Evolutionary conservation across 2,888 invertebrate genomes (phyloP), one percentile per base, ranked within the genome.

Genomic region (Ophraella communa): DNA sequence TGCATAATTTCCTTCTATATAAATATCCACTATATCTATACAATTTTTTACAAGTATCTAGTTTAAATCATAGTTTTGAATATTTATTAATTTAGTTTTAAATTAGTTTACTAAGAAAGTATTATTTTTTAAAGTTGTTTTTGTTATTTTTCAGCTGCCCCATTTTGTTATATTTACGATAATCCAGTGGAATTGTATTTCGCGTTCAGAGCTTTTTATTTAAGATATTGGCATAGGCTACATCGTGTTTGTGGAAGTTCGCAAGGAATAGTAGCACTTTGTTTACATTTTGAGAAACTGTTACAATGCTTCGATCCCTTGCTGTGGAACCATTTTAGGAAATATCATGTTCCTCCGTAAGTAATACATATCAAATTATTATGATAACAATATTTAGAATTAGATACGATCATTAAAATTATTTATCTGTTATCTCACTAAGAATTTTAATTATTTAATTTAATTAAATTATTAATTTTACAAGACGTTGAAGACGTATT

Each of bases 201-300:
- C 75, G 91, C 95, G 1, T 96, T 97, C 82, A 87, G 96, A 61
- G 92, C 95, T 11, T 92, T 97, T 78, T 98, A 98, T 83, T 86
- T 91, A 62, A 87, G 95, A 61, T 96, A 95, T 78, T 97, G 96
- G 89, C 94, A 93, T 82, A 88, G 94, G 27, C 85, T 98, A 57
- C 97, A 97, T 78, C 92, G 93, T 65, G 92, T 98, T 27, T 96
- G 95, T 59, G 94, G 94, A 49, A 94, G 96, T 83, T 91, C 94
- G 42, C 95, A 96, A 88, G 95, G 96, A 63, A 94, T 97, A 73
- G 91, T 97, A 0, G 91, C 94, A 20, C 84, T 98, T 57, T 95
- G 96, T 78, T 84, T 96, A 64, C 84, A 95, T 53, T 97, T 95
- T 81, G 96, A 97, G 81, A 89, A 92, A 76, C 84, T 97, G 42